Conservation (phyloP, 23 tunicate genomes). For the Clavelina lepadiformis region DNA sequence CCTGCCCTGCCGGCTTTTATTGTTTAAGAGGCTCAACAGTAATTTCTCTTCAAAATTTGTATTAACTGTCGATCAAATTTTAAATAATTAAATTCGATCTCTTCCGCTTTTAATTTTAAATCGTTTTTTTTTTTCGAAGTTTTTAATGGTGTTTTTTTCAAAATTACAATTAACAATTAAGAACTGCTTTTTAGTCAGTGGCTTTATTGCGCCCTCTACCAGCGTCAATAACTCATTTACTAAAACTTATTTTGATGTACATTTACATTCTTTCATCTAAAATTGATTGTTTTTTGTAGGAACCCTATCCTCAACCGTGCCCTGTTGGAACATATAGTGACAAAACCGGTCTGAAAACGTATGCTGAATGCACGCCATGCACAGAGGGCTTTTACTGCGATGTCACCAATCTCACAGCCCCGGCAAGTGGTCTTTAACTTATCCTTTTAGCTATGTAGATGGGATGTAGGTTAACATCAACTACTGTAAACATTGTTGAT, state of each 20-base stretch:
- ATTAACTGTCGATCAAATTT: too few species aligned
- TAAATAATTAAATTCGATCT: too few species aligned
- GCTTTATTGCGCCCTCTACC: not conserved
- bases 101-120: too few species aligned
- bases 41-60: too few species aligned
- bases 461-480: too few species aligned
- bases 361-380: slow-evolving; percentile 42
- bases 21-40: slow-evolving; percentile 49
- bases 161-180: not conserved
- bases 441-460: too few species aligned
- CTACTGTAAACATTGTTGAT: too few species aligned
- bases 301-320: slow-evolving; percentile 71
- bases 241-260: not conserved
- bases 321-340: slow-evolving; percentile 70
- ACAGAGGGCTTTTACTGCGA: slow-evolving; percentile 77
- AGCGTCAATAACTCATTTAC: not conserved
- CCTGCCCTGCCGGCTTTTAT: slow-evolving; percentile 94
- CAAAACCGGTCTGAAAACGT: slow-evolving; percentile 44
- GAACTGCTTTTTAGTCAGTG: not conserved
- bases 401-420: slow-evolving; percentile 64
- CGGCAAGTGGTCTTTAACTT: slow-evolving; percentile 64
- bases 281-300: slow-evolving; percentile 6
- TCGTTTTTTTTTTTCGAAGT: too few species aligned
- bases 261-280: not conserved
- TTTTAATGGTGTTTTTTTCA: not conserved